Evolutionary conservation across 2,888 invertebrate genomes (phyloP).

Genomic region (Himalopsyche japonica): DNA sequence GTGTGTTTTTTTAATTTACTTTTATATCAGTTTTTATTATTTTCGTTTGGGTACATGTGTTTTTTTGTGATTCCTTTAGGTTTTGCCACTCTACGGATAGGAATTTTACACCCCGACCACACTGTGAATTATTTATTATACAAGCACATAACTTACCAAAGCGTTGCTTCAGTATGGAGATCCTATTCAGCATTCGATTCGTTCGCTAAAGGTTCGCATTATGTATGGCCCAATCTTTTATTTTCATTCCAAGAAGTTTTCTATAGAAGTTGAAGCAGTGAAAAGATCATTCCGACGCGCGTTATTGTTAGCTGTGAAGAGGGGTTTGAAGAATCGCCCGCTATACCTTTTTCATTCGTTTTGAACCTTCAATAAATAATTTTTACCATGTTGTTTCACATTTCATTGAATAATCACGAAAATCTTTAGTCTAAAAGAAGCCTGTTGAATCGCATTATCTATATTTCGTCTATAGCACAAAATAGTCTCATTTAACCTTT

Average conservation of each 20-base stretch:
- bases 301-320: not conserved
- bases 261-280: not conserved
- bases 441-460: too few species aligned
- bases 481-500: too few species aligned
- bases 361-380: too few species aligned
- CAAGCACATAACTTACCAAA: slow-evolving; percentile 16
- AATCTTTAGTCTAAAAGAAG: too few species aligned
- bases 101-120: not conserved
- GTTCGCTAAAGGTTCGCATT: not conserved
- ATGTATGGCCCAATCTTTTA: slow-evolving; percentile 5
- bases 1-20: too few species aligned
- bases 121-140: slow-evolving; percentile 11
- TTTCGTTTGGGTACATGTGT: too few species aligned
- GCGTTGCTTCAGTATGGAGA: slow-evolving; percentile 17
- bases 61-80: too few species aligned
- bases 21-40: too few species aligned
- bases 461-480: too few species aligned
- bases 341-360: too few species aligned
- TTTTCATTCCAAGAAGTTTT: slow-evolving; percentile 25
- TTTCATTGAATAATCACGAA: too few species aligned
- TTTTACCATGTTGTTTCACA: too few species aligned
- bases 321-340: not conserved
- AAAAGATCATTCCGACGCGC: not conserved
- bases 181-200: slow-evolving; percentile 6
- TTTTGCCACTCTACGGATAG: not conserved